Evolutionary conservation across 2,113 vertebrate species (phyloP).

Genomic region (Seriola quinqueradiata): DNA sequence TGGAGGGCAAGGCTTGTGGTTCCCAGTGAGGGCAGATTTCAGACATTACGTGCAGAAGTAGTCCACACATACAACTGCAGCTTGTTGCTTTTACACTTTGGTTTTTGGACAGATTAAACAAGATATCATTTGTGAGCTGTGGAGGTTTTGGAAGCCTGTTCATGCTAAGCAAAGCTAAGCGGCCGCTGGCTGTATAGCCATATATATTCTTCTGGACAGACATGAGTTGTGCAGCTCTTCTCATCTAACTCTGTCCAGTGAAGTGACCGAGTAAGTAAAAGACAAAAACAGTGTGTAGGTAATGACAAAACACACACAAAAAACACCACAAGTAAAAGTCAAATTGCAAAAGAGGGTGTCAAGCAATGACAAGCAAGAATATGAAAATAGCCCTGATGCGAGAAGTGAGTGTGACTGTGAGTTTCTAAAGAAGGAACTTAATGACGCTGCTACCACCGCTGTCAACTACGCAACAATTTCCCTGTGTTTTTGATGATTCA

Average conservation of each 20-base stretch:
- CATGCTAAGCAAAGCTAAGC: not conserved
- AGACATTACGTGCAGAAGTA: not conserved
- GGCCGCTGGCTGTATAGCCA: not conserved
- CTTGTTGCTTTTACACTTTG: not conserved
- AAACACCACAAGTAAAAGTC: not conserved
- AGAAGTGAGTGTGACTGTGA: slow-evolving; percentile 37
- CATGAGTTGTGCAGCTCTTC: not conserved
- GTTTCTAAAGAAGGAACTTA: slow-evolving; percentile 17
- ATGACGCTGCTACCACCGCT: not conserved
- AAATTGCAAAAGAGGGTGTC: not conserved
- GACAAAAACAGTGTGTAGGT: not conserved
- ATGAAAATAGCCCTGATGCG: slow-evolving; percentile 3
- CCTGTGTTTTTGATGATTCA: not conserved
- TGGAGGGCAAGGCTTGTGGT: not conserved
- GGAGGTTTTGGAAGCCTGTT: not conserved
- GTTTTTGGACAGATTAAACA: not conserved
- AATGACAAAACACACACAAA: not conserved
- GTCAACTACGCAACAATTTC: not conserved
- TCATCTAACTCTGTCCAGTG: not conserved
- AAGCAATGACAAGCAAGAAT: not conserved
- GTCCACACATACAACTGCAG: not conserved
- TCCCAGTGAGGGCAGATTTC: not conserved
- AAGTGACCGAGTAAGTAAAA: not conserved
- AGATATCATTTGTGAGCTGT: not conserved
- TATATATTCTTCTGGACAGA: not conserved